Base-by-base conservation (phyloP, 2,888 invertebrate genomes). In the Brassicogethes aeneus region DNA sequence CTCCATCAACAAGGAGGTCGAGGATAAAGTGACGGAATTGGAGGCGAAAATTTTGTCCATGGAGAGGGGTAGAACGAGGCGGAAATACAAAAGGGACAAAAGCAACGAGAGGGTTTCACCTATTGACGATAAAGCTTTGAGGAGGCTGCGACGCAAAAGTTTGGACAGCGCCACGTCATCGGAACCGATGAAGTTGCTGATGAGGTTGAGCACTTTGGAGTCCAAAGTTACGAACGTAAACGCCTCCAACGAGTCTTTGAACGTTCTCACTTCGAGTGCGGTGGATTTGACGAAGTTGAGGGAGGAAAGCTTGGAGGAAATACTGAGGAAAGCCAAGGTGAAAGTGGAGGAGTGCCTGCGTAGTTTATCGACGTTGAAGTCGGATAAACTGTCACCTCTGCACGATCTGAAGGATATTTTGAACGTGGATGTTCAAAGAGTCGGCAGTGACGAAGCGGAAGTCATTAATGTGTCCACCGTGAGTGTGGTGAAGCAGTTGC, bases 1-100 rank as follows among this genome's bases (percentile, higher is more conserved):
- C 52, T 81, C 83, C 5, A 75, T 88, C 34, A 82, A 85, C 10
- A 87, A 86, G 63, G 88, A 89, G 64, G 77, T 91, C 13, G 91
- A 91, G 64, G 84, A 85, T 47, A 90, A 90, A 63, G 72, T 90
- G 34, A 76, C 76, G n/a, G 85, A 87, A 61, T 65, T 89, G 43
- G 88, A 89, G 68, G 80, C 76, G 37, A 87, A 86, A 69, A 82
- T 88, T 36, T 73, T 78, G 40, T 73, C 79, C 47, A 64, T 86
- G 39, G 85, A 85, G 58, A 70, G 66, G 2, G 66, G 68, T 2
- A 67, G 65, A 43, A 57, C 58, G 31, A 62, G 53, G 59, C 65
- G 52, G 57, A 61, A 69, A 44, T 64, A 73, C 43, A 75, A 73
- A 62, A 60, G 72, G 35, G 68, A 69, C 13, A 70, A 75, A 39